These are phyloP conservation scores for Grammomys surdaster DNA, from an alignment of 2,113 vertebrate species.

Conservation along the genomic window DNA sequence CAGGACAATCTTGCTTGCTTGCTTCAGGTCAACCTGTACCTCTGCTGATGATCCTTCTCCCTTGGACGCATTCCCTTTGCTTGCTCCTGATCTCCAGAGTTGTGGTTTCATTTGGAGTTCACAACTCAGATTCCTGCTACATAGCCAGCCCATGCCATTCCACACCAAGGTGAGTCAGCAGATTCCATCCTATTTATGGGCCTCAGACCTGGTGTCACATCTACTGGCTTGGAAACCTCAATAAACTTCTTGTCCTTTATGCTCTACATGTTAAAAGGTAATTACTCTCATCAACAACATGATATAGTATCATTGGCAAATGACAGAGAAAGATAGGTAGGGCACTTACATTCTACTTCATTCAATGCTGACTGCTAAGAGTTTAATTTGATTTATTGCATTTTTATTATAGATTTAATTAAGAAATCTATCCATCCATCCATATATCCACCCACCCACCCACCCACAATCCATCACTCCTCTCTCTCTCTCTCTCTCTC, in stretches of 20 bases:
- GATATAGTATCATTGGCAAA: not conserved
- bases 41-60: not conserved
- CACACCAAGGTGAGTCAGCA: constrained; percentile 17
- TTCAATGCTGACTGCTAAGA: not conserved
- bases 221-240: not conserved
- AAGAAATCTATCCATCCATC: not conserved
- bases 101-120: not conserved
- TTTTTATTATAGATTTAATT: not conserved
- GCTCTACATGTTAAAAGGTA: constrained; percentile 21
- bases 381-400: constrained; percentile 12
- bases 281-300: not conserved
- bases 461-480: no score
- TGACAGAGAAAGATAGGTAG: not conserved
- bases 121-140: not conserved
- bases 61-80: no score
- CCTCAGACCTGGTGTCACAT: not conserved
- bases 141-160: constrained; percentile 25
- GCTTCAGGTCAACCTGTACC: not conserved
- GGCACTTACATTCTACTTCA: not conserved
- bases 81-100: not conserved
- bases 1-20: not conserved
- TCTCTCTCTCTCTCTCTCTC: no score
- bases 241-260: constrained; percentile 11
- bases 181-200: constrained; percentile 66
- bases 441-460: no score